Conservation (phyloP, 2,888 invertebrate genomes). For the Calameuta pallipes region DNA sequence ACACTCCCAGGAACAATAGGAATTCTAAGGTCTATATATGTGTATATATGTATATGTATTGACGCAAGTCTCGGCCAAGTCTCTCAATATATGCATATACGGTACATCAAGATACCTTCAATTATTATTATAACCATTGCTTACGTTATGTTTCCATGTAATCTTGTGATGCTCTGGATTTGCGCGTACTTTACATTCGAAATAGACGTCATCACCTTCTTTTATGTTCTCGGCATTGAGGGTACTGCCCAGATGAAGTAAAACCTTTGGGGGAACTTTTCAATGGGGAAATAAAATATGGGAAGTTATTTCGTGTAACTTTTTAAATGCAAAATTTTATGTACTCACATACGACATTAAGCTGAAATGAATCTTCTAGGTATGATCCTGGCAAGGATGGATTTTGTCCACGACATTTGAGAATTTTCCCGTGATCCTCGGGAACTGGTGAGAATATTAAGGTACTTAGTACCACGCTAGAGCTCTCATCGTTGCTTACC, state of each 20-base stretch:
- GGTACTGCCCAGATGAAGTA: slow-evolving; percentile 78
- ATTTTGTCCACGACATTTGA: slow-evolving; percentile 90
- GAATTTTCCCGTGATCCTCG: slow-evolving; percentile 85
- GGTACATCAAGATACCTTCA: neutral
- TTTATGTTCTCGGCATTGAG: slow-evolving; percentile 82
- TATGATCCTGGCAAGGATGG: slow-evolving; percentile 79
- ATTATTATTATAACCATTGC: slow-evolving; percentile 49
- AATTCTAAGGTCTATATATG: neutral
- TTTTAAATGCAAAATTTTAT: neutral
- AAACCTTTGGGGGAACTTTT: slow-evolving; percentile 80
- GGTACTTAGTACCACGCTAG: slow-evolving; percentile 80
- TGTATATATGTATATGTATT: neutral
- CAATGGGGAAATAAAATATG: slow-evolving; percentile 17
- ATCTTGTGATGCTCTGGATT: slow-evolving; percentile 82
- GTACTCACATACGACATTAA: slow-evolving; percentile 91
- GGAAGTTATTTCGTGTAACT: neutral
- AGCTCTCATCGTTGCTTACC: slow-evolving; percentile 75
- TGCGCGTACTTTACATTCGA: slow-evolving; percentile 82
- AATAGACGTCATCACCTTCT: slow-evolving; percentile 84
- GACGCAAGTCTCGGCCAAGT: neutral
- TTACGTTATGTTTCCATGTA: slow-evolving; percentile 82
- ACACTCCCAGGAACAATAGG: neutral
- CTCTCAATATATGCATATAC: neutral
- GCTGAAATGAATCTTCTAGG: slow-evolving; percentile 83
- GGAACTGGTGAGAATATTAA: slow-evolving; percentile 84